Base-by-base conservation (phyloP, 2,888 invertebrate species). In the Cenopis cana region DNA sequence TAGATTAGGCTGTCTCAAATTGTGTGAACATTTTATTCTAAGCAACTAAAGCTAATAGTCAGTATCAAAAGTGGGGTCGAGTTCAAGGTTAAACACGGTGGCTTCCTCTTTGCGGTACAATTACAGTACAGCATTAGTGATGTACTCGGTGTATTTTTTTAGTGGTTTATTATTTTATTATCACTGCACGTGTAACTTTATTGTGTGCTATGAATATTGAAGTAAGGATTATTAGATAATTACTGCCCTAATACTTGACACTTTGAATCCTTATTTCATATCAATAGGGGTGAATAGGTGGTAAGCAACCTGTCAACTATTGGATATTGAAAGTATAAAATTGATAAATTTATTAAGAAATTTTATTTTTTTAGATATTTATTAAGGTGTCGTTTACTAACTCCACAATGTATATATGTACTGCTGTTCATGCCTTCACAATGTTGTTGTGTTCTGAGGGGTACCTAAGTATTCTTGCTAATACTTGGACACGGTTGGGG, bases 401-500 rank as follows among this genome's bases (percentile, higher is more conserved):
- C 33, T 6, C 5, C 33, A 33, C 2, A 33, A 33, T 46, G 3
- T 14, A 14, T 46, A 46, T 46, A 46, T 24, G 24, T 24, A 24
- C 24, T n/a, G n/a, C n/a, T 50, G 18, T 55, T 55, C 54, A 29
- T 24, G 29, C n/a, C n/a, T 55, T 46, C 12, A 46, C 46, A n/a
- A n/a, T 46, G 46, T 46, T 46, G n/a, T 24, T 8, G 46, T 8
- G 61, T 36, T 49, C 18, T 17, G 46, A 64, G 52, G 52, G 24
- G n/a, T 64, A 46, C 14, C 46, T 46, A 64, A n/a, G 64, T 55
- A 46, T 36, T 33, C 33, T 46, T 2, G 54, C 50, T 64, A 69
- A 50, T 57, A 52, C 54, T 70, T 66, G 54, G 70, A 33, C 54
- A 59, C 54, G 70, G 65, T 46, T 29, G 41, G 54, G 11, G 17